Base-by-base conservation (phyloP, 2,797 vertebrate species). In the Phoeniculus purpureus region DNA sequence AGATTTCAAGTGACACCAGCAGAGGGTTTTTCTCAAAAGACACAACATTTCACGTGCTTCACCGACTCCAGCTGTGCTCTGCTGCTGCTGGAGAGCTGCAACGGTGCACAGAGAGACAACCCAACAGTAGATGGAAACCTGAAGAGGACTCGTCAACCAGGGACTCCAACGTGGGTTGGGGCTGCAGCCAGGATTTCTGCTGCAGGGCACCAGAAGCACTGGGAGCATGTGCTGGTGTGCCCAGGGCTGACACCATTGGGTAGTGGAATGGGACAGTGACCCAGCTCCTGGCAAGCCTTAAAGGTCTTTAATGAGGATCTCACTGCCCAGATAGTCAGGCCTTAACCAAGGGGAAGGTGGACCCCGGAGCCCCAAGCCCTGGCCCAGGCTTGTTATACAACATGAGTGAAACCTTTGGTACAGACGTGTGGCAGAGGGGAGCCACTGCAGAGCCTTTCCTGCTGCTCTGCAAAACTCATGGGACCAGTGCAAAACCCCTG, bases 251-350 rank as follows among this genome's bases (percentile, higher is more conserved):
- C n/a, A 31, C 21, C 50, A 37, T 50, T 0, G 1, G 4, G 40
- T 0, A 1, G 10, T 1, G 20, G 73, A 48, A 9, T 7, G 34
- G 48, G 45, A 32, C 0, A 37, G 58, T 0, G 9, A 77, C 40
- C n/a, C 34, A 15, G 45, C 32, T 31, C 79, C 58, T 47, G 21
- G 18, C 34, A 45, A 34, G 11, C 2, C 3, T 17, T 13, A 32
- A 37, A 37, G 31, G 59, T 3, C 12, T 10, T 31, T 31, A 23
- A 6, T 15, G 26, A 17, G 22, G n/a, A 21, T 14, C 47, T 8
- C 27, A 25, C 23, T 7, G 7, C 19, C 2, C 2, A 58, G 1
- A 20, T 48, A 17, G 12, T 8, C 64, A 56, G 43, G 13, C 22
- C 45, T 31, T 17, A 47, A 6, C 45, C 13, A 4, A 3, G 17